Conservation (phyloP, 2,888 invertebrate genomes). For the Ametastegia equiseti region DNA sequence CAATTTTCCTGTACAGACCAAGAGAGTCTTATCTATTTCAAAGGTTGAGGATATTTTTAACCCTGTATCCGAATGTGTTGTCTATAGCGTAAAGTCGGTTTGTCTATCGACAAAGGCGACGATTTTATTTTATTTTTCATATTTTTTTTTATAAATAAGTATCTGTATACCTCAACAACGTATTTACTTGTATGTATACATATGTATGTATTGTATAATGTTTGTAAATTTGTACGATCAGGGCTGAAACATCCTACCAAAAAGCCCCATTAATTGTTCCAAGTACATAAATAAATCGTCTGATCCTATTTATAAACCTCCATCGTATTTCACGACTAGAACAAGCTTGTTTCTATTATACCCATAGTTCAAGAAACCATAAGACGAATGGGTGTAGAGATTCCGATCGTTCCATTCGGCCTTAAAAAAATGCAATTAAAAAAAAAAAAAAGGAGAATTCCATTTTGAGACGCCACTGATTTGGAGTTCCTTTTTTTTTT, state of each 20-base stretch:
- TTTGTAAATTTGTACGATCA: neutral
- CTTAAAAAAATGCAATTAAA: neutral
- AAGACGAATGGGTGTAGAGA: neutral
- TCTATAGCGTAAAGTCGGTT: neutral
- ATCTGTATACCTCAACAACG: constrained; percentile 4
- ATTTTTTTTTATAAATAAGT: neutral
- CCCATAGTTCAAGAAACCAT: neutral
- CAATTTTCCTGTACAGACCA: no score
- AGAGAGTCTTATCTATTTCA: neutral
- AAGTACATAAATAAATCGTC: constrained; percentile 41
- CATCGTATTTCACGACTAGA: neutral
- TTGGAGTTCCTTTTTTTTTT: neutral
- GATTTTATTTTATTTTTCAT: neutral
- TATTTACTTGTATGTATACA: neutral
- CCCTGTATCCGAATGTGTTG: neutral
- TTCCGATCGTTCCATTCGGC: neutral
- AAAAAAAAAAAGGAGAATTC: neutral
- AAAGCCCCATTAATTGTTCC: constrained; percentile 35
- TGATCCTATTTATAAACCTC: constrained; percentile 23
- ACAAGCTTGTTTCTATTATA: no score
- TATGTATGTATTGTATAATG: neutral
- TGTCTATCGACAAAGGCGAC: neutral
- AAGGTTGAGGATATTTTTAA: neutral
- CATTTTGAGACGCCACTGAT: no score
- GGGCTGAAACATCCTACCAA: no score